phyloP scores from a whole-genome alignment of 2,797 vertebrate genomes.

The Sebastiscus albofasciatus region DNA sequence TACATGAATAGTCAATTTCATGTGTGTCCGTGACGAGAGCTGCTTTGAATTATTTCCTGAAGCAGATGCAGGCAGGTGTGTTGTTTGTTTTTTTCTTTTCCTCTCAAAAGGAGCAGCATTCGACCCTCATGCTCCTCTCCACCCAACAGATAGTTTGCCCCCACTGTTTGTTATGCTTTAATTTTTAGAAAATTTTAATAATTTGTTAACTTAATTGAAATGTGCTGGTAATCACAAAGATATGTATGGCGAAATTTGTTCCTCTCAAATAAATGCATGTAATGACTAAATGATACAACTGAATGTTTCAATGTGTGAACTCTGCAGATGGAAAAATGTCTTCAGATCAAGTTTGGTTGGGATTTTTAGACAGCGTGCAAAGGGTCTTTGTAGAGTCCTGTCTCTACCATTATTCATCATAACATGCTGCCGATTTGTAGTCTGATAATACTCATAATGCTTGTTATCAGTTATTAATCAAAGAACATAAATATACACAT shows the following conservation, averaged over 20 bases:
- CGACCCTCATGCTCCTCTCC: constrained; percentile 37
- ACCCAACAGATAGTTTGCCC: constrained; percentile 59
- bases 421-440: too few relatives aligned
- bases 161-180: constrained; percentile 84
- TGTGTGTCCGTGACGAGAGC: constrained; percentile 25
- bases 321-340: neutral
- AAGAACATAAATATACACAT: too few relatives aligned
- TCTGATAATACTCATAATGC: too few relatives aligned
- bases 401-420: too few relatives aligned
- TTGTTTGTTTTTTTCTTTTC: neutral
- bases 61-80: constrained; percentile 7
- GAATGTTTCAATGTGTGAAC: constrained; percentile 49
- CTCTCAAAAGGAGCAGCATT: constrained; percentile 26
- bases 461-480: too few relatives aligned
- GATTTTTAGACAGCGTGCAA: neutral
- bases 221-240: constrained; percentile 87
- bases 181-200: constrained; percentile 85
- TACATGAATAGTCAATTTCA: constrained; percentile 12
- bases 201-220: constrained; percentile 86
- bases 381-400: too few relatives aligned
- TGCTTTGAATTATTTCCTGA: constrained; percentile 13
- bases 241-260: constrained; percentile 84
- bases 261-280: constrained; percentile 89
- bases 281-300: constrained; percentile 71
- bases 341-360: neutral